Percentiles rank a stretch among this genome's conserved stretches.
These are phyloP conservation scores for Sarcophaga peregrina DNA, from an alignment of 1,140 invertebrate species.

Conservation along the genomic window DNA sequence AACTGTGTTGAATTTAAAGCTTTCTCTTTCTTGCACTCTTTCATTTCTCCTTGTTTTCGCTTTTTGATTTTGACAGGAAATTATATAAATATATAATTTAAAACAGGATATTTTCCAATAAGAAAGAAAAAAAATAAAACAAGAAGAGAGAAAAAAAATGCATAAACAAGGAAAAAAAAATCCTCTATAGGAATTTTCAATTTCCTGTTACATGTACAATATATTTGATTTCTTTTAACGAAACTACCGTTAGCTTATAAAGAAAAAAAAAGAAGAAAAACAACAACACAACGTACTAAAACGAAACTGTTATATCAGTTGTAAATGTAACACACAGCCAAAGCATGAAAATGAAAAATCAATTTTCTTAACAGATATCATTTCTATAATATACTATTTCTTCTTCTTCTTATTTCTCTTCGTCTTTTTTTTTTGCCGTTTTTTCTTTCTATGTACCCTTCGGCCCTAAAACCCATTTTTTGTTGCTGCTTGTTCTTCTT, in stretches of 20 bases:
- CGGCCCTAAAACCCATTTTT: too few relatives aligned
- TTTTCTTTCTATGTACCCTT: background rate
- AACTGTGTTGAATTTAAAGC: too few relatives aligned
- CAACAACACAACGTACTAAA: background rate
- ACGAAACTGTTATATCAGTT: background rate
- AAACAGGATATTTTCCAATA: constrained; percentile 19
- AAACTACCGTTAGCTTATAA: too few relatives aligned
- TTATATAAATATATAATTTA: constrained; percentile 13
- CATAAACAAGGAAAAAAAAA: background rate
- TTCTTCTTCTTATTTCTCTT: background rate
- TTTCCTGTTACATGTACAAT: background rate
- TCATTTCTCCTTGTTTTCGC: too few relatives aligned
- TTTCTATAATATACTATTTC: background rate
- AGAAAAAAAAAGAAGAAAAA: background rate
- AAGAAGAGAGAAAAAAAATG: too few relatives aligned
- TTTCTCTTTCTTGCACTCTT: too few relatives aligned
- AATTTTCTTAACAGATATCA: background rate
- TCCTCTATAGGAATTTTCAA: background rate
- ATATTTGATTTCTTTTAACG: too few relatives aligned
- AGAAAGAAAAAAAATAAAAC: background rate
- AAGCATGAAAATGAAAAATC: background rate
- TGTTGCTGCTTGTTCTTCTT: too few relatives aligned
- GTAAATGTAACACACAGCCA: background rate
- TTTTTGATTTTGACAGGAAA: background rate
- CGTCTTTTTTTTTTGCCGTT: background rate